Evolutionary conservation across 1,140 invertebrate genomes (phyloP), one percentile per base, ranked within the genome.

Genomic region (Manduca sexta): DNA sequence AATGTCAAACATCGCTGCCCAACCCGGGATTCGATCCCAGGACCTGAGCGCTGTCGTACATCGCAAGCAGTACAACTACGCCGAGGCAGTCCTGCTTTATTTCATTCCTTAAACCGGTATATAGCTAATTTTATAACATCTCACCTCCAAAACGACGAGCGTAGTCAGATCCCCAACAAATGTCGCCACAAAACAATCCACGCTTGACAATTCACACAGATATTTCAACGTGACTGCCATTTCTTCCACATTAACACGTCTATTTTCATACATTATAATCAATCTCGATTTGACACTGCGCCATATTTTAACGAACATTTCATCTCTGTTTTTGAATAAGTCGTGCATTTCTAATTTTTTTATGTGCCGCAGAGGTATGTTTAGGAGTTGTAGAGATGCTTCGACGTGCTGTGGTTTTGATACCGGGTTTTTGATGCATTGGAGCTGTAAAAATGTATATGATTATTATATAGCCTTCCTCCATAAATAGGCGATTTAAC

Each of bases 391-490:
- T 10, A 82, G 45, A 0, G 82, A 73, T 1, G 67, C 46, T 16
- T 76, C 76, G 6, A 83, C 38, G 21, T 82, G 69, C 45, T 69
- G 64, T 1, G 34, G 42, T 54, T 74, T 77, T 0, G 73, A 64
- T 14, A 68, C 44, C 10, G 66, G 42, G 33, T 56, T 69, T 61
- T 68, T 44, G 21, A 83, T 55, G 0, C 64, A 53, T 48, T 70
- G 46, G 14, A 83, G 72, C 81, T 84, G 68, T 26, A 71, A 75
- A 47, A n/a, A n/a, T n/a, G n/a, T n/a, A n/a, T n/a, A n/a, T n/a
- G n/a, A n/a, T n/a, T n/a, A n/a, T n/a, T n/a, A n/a, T n/a, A n/a
- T n/a, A n/a, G n/a, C n/a, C n/a, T n/a, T n/a, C n/a, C n/a, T n/a
- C n/a, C n/a, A n/a, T n/a, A n/a, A n/a, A n/a, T n/a, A n/a, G n/a